phyloP scores from a whole-genome alignment of 2,888 invertebrate species.

The Drosophila macrospina region DNA sequence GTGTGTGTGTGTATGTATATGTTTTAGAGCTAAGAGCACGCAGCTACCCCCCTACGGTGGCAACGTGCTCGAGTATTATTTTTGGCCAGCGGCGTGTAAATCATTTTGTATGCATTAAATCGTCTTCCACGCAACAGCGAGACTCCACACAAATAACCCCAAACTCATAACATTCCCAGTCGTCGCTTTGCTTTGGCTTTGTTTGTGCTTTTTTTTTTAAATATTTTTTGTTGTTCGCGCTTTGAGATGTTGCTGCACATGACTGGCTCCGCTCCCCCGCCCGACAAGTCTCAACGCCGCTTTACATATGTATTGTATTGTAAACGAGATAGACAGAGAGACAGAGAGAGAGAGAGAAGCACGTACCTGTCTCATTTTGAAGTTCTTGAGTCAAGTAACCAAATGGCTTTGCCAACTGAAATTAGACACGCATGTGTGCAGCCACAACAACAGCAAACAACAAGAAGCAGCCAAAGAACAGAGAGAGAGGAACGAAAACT shows the following conservation, averaged over 20 bases:
- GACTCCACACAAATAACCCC: conserved; percentile 3
- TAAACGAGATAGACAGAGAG: not conserved
- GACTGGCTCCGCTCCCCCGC: conserved; percentile 46
- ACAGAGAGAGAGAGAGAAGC: not conserved
- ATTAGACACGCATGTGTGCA: conserved; percentile 54
- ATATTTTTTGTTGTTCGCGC: conserved; percentile 35
- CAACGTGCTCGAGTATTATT: conserved; percentile 63
- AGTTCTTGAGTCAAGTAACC: conserved; percentile 43
- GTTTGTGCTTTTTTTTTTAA: conserved; percentile 29
- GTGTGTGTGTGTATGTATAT: not conserved
- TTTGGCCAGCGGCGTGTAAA: conserved; percentile 76
- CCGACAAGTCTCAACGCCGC: conserved; percentile 50
- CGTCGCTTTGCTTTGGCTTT: conserved; percentile 38
- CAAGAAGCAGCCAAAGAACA: conserved; percentile 1
- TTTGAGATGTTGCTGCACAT: conserved; percentile 42
- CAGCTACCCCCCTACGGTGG: conserved; percentile 8
- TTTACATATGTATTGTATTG: conserved; percentile 25
- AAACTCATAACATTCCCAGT: conserved; percentile 22
- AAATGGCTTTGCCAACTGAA: conserved; percentile 56
- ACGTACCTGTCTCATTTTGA: conserved; percentile 31
- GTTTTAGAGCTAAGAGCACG: conserved; percentile 1
- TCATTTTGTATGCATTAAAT: conserved; percentile 83
- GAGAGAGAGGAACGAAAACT: not conserved
- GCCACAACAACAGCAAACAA: conserved; percentile 30
- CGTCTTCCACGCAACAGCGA: conserved; percentile 60